phyloP scores from a whole-genome alignment of 2,888 invertebrate species.

The Drosophila monieri region DNA sequence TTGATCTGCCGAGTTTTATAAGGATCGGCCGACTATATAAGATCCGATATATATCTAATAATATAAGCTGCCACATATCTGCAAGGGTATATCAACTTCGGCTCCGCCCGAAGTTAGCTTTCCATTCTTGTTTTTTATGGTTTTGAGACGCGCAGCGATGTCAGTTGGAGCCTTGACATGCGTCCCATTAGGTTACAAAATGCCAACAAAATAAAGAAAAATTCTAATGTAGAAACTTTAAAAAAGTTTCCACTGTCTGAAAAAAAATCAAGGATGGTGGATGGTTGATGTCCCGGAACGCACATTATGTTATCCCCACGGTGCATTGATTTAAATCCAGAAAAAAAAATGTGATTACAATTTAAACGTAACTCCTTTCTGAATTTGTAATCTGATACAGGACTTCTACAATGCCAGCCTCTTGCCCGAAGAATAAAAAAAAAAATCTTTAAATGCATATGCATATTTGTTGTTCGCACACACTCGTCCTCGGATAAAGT shows the following conservation, averaged over 20 bases:
- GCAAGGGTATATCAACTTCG: no score
- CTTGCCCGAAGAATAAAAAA: neutral
- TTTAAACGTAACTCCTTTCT: neutral
- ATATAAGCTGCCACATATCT: no score
- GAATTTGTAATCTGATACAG: neutral
- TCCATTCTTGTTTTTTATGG: no score
- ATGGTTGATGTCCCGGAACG: constrained; percentile 9
- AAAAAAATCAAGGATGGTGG: neutral
- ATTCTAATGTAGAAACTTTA: constrained; percentile 26
- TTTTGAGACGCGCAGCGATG: constrained; percentile 4
- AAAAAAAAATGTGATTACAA: constrained; percentile 1
- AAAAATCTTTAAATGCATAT: neutral
- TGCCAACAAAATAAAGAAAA: constrained; percentile 29
- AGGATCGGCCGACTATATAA: no score
- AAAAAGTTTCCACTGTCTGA: constrained; percentile 17
- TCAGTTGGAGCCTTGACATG: constrained; percentile 28
- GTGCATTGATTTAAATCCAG: neutral
- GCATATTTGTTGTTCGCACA: neutral
- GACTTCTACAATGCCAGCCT: neutral
- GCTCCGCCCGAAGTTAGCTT: no score
- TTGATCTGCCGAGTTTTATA: no score
- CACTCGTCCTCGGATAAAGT: neutral
- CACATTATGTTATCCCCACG: neutral
- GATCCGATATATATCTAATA: no score
- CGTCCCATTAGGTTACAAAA: constrained; percentile 44